Conservation (phyloP, 2,888 invertebrate species). For the Standfussiana lucernea region DNA sequence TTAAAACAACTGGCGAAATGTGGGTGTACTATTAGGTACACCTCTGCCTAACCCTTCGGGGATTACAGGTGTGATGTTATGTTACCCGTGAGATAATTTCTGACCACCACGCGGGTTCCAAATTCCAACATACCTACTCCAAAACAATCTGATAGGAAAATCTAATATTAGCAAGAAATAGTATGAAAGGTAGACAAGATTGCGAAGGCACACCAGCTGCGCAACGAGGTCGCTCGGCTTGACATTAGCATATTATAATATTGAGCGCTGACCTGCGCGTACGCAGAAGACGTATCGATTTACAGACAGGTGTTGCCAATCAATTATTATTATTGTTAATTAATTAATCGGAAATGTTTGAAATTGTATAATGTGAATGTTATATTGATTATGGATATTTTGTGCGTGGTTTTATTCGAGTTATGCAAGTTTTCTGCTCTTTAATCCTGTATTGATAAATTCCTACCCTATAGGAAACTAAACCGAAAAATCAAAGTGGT, state of each 20-base stretch:
- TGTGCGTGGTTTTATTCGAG: not conserved
- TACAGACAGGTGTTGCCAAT: constrained; percentile 79
- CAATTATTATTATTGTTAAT: constrained; percentile 59
- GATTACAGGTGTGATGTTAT: not conserved
- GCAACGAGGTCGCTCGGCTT: constrained; percentile 70
- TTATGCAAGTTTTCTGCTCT: too few relatives aligned
- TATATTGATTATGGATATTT: constrained; percentile 14
- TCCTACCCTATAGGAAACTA: too few relatives aligned
- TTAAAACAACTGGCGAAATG: too few relatives aligned
- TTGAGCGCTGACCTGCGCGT: constrained; percentile 54
- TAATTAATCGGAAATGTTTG: constrained; percentile 20
- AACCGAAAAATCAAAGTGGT: too few relatives aligned
- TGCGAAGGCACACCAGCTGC: constrained; percentile 72
- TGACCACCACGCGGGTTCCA: not conserved
- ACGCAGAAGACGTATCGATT: constrained; percentile 68
- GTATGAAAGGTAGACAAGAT: constrained; percentile 40
- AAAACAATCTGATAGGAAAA: constrained; percentile 10
- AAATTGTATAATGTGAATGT: constrained; percentile 10
- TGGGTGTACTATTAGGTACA: not conserved
- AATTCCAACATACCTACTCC: not conserved
- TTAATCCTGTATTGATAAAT: too few relatives aligned
- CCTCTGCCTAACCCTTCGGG: not conserved
- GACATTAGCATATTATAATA: constrained; percentile 70
- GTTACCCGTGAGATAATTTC: not conserved
- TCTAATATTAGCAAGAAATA: constrained; percentile 27